Evolutionary conservation across 1,140 invertebrate species (phyloP).

Genomic region (Drosophila orosa): DNA sequence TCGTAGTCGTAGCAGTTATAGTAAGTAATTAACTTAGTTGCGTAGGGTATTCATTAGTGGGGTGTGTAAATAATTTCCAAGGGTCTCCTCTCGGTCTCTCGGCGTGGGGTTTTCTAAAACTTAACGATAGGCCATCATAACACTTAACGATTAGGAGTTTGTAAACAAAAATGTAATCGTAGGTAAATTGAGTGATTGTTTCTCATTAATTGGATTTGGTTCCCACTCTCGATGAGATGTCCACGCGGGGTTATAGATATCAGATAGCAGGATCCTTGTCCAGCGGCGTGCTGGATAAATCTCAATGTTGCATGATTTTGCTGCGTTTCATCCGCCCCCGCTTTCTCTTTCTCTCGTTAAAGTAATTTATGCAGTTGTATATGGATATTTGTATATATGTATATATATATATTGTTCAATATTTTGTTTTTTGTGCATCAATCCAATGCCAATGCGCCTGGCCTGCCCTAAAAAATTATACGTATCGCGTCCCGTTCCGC

Average conservation of each 20-base stretch:
- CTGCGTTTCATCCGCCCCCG: conserved; percentile 35
- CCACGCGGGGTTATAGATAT: conserved; percentile 13
- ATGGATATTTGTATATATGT: conserved; percentile 62
- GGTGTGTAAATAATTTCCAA: conserved; percentile 71
- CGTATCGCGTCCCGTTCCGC: conserved; percentile 16
- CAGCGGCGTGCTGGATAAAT: conserved; percentile 76
- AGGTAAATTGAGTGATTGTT: conserved; percentile 82
- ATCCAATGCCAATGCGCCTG: conserved; percentile 18
- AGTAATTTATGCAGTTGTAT: conserved; percentile 74
- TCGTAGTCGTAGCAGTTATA: conserved; percentile 17
- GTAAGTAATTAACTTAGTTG: conserved; percentile 67
- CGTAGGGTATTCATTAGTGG: conserved; percentile 67
- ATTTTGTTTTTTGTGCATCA: conserved; percentile 55
- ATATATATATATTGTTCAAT: conserved; percentile 69
- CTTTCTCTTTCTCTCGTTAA: conserved; percentile 40
- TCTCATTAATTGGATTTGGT: conserved; percentile 75
- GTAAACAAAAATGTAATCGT: conserved; percentile 50
- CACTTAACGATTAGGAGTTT: conserved; percentile 64
- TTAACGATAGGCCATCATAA: conserved; percentile 75
- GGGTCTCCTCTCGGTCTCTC: conserved; percentile 40
- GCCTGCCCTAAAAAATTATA: conserved; percentile 25
- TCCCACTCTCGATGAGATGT: conserved; percentile 34
- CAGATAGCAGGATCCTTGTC: conserved; percentile 19
- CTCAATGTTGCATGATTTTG: conserved; percentile 80
- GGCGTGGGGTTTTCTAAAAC: conserved; percentile 50